Conservation (phyloP, 2,113 vertebrate genomes). For the Chlorocebus sabaeus region DNA sequence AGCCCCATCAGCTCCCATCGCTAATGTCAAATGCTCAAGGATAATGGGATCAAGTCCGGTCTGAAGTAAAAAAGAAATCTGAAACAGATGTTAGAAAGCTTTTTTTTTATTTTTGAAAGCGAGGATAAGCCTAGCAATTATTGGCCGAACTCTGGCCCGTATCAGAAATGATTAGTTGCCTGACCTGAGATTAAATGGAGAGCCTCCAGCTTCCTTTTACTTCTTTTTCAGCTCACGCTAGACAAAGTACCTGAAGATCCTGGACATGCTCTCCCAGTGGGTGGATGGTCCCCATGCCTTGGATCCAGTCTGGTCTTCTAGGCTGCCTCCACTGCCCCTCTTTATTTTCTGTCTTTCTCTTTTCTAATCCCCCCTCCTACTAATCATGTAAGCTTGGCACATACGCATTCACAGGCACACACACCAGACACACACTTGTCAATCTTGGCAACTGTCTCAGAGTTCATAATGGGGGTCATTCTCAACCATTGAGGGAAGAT, state of each 20-base stretch:
- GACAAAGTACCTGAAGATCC: background rate
- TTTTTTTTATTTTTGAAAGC: slow-evolving; percentile 40
- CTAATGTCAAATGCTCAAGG: slow-evolving; percentile 69
- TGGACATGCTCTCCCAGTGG: background rate
- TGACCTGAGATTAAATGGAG: slow-evolving; percentile 12
- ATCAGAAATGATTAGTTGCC: slow-evolving; percentile 76
- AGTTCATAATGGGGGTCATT: background rate
- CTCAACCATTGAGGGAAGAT: background rate
- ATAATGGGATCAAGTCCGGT: slow-evolving; percentile 65
- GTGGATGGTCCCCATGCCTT: background rate
- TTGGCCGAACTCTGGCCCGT: slow-evolving; percentile 64
- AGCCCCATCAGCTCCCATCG: slow-evolving; percentile 53
- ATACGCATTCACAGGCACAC: background rate
- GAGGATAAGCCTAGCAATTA: slow-evolving; percentile 68
- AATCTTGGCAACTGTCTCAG: background rate
- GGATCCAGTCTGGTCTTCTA: background rate
- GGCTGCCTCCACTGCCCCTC: background rate
- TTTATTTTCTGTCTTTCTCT: background rate
- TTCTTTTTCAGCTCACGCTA: background rate
- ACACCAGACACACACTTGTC: background rate
- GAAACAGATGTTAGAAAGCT: slow-evolving; percentile 78
- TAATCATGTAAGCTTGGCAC: background rate
- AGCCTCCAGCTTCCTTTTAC: slow-evolving; percentile 57
- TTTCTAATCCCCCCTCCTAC: background rate
- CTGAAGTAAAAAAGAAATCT: slow-evolving; percentile 76